Evolutionary conservation across 2,888 invertebrate genomes (phyloP), one percentile per base, ranked within the genome.

Genomic region (Himalopsyche kuldschensis): DNA sequence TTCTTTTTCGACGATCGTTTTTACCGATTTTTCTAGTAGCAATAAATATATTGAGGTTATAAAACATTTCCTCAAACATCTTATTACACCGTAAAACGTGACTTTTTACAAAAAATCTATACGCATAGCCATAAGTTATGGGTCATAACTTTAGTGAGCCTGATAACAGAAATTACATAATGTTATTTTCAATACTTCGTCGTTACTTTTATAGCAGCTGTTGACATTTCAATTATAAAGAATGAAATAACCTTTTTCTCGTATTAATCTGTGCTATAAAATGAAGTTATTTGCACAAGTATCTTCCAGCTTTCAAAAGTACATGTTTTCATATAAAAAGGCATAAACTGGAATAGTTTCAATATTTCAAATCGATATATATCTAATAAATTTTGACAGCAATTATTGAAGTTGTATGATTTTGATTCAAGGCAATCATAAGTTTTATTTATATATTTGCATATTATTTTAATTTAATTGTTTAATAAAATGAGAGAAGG

Each of bases 1-100:
- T 79, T 27, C 69, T 78, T 35, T 27, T 76, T 75, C 81, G 76
- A 31, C 78, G 82, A 82, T 82, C 82, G 78, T 75, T 79, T 79
- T 41, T 75, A 63, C 82, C 69, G 79, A 82, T 79, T 78, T 55
- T 69, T 69, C 69, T 27, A 69, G 69, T 27, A 69, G 69, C 30
- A 69, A 69, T 69, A 69, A 69, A 69, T 69, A 27, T 69, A 69
- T 69, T 69, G 69, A 69, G 69, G 69, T 69, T 69, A 69, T 69
- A 69, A 69, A 69, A 69, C 69, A 69, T 69, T 69, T 69, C 69
- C 69, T 69, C 69, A 69, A 69, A 69, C 69, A 69, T 69, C 69
- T 69, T 69, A 69, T 69, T 69, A 69, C 27, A 27, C 69, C 69
- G 69, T 69, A 69, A 69, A 69, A 69, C 69, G 69, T 69, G 69